These are phyloP conservation scores for Drosophila lutescens DNA, from an alignment of 2,888 invertebrate genomes.

Conservation along the genomic window DNA sequence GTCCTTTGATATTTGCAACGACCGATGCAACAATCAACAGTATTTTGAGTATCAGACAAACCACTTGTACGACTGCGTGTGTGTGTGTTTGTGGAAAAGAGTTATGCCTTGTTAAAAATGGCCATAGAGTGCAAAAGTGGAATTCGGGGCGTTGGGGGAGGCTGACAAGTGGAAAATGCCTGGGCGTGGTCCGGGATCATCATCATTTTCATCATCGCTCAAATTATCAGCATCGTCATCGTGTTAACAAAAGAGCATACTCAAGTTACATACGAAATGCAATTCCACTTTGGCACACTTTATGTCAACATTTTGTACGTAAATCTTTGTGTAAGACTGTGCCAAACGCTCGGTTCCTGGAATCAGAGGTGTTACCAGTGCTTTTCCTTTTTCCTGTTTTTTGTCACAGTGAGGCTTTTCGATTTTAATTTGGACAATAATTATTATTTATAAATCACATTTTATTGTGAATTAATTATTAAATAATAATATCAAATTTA, in stretches of 20 bases:
- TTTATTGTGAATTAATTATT: no score
- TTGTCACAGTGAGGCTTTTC: not conserved
- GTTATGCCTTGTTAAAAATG: slow-evolving; percentile 75
- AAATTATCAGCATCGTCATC: slow-evolving; percentile 61
- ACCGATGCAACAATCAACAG: slow-evolving; percentile 30
- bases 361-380: slow-evolving; percentile 36
- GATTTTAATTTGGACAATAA: no score
- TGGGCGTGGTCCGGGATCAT: slow-evolving; percentile 30
- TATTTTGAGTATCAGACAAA: slow-evolving; percentile 31
- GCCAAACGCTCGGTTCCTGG: slow-evolving; percentile 71
- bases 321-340: slow-evolving; percentile 80
- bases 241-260: slow-evolving; percentile 80
- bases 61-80: slow-evolving; percentile 25
- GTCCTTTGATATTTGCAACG: slow-evolving; percentile 16
- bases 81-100: slow-evolving; percentile 20
- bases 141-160: slow-evolving; percentile 21
- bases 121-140: slow-evolving; percentile 59
- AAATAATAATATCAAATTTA: no score
- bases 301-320: slow-evolving; percentile 81
- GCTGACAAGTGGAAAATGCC: slow-evolving; percentile 37
- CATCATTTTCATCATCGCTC: slow-evolving; percentile 28
- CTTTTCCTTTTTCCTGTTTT: slow-evolving; percentile 1
- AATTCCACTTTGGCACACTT: slow-evolving; percentile 81
- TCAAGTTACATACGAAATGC: slow-evolving; percentile 82
- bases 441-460: no score